Conservation (phyloP, 35 echinoderm and acorn worm genomes). For the Diadema setosum region DNA sequence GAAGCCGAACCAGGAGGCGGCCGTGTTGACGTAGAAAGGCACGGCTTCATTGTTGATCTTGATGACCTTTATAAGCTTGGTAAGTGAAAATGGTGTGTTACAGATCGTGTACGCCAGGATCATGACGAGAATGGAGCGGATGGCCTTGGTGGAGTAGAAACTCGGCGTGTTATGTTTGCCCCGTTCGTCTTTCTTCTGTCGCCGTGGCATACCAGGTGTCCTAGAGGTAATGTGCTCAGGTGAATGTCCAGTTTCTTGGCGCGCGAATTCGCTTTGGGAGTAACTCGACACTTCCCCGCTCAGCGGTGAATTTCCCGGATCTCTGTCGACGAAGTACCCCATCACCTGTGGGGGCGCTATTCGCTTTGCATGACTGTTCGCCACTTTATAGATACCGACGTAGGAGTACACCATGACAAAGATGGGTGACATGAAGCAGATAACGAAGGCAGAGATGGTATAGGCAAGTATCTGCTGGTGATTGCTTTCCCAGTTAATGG, state of each 20-base stretch:
- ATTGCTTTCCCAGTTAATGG: constrained; percentile 76
- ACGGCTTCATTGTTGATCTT: constrained; percentile 49
- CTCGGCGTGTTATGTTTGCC: background rate
- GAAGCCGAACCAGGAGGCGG: constrained; percentile 71
- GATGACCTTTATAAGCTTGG: constrained; percentile 87
- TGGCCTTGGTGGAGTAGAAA: constrained; percentile 39
- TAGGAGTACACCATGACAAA: constrained; percentile 72
- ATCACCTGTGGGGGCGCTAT: constrained; percentile 3
- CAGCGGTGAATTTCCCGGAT: background rate
- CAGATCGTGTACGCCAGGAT: constrained; percentile 63
- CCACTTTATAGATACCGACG: constrained; percentile 59
- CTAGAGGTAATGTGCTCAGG: too few relatives aligned
- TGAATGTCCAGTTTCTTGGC: too few relatives aligned
- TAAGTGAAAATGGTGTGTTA: constrained; percentile 82
- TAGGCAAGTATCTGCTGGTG: constrained; percentile 24
- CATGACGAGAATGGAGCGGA: constrained; percentile 72
- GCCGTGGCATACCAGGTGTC: background rate
- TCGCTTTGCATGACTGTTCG: constrained; percentile 44
- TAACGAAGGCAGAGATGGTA: constrained; percentile 67
- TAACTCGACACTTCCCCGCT: background rate
- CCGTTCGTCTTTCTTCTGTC: background rate
- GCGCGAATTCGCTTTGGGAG: background rate
- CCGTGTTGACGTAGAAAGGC: constrained; percentile 51
- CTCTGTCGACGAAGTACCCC: background rate
- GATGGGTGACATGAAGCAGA: constrained; percentile 66